Base-by-base conservation (phyloP, 2,797 vertebrate species). In the Cottoperca gobio region DNA sequence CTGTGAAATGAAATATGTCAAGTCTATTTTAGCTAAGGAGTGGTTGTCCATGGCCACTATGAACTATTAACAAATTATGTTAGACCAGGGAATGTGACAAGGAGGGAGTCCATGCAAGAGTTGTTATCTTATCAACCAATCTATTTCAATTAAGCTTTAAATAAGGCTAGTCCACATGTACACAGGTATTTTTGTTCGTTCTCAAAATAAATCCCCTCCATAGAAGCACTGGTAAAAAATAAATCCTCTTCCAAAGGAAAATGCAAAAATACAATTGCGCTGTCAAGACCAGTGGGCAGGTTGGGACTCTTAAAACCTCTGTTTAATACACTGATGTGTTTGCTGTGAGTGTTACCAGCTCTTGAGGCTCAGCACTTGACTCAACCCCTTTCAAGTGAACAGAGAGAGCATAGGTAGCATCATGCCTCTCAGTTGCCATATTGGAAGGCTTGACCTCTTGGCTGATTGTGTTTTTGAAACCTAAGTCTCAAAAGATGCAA, bases 241-340 rank as follows among this genome's bases (percentile, higher is more conserved):
- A n/a, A 8, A 33, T 7, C 33, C 31, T 1, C 7, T 8, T 26
- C 33, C 31, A 33, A 31, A 33, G 33, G 6, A 31, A 33, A 33
- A 33, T 31, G 33, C 31, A 6, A 31, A 33, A 33, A 33, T 31
- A 33, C 31, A 33, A 33, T 33, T 8, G 6, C 2, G 8, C 31
- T 33, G 31, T 33, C 31, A 33, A 33, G 31, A 8, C 31, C 6
- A 33, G 31, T 33, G 6, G 31, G 31, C 26, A n/a, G n/a, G n/a
- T n/a, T n/a, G n/a, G n/a, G n/a, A 78, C 83, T 85, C 70, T 78
- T 50, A 33, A 85, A 70, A 37, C 82, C 58, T 63, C 54, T 40
- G 65, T 73, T 37, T 75, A 79, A 84, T 60, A 71, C 70, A 55
- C 40, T 52, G 77, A 72, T 73, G 79, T 63, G 70, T 73, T 79